phyloP scores from a whole-genome alignment of 2,888 invertebrate species.

The Brenthis hecate region DNA sequence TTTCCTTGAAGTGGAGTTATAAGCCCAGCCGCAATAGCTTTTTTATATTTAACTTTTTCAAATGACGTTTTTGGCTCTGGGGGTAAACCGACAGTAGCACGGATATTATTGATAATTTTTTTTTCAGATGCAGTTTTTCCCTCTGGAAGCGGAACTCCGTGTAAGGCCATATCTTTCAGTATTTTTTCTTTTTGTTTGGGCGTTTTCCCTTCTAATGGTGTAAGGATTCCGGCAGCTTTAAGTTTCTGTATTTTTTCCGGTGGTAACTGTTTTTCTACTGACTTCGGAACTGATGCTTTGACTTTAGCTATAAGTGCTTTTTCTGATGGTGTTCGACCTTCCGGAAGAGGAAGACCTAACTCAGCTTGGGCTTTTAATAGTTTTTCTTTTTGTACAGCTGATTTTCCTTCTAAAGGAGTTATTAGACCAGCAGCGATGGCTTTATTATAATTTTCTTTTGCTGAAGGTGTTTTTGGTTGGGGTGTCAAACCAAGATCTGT shows the following conservation, averaged over 20 bases:
- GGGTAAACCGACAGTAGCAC: conserved; percentile 35
- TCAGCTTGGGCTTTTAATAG: conserved; percentile 43
- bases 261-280: conserved; percentile 31
- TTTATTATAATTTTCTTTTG: conserved; percentile 39
- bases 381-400: conserved; percentile 46
- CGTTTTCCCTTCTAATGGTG: conserved; percentile 31
- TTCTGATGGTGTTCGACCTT: conserved; percentile 47
- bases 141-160: conserved; percentile 38
- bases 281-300: conserved; percentile 23
- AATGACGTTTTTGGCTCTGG: conserved; percentile 34
- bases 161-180: conserved; percentile 29
- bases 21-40: conserved; percentile 44
- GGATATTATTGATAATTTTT: conserved; percentile 35
- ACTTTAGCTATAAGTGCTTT: conserved; percentile 42
- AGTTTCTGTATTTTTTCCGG: conserved; percentile 37
- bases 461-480: conserved; percentile 39
- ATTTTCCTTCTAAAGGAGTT: conserved; percentile 47
- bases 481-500: conserved; percentile 46
- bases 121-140: conserved; percentile 37
- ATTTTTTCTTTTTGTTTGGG: conserved; percentile 39
- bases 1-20: conserved; percentile 49
- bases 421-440: conserved; percentile 43
- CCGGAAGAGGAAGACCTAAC: conserved; percentile 45
- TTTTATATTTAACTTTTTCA: conserved; percentile 42
- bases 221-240: conserved; percentile 40